Base-by-base conservation (phyloP, 2,797 vertebrate species). In the Masticophis lateralis region DNA sequence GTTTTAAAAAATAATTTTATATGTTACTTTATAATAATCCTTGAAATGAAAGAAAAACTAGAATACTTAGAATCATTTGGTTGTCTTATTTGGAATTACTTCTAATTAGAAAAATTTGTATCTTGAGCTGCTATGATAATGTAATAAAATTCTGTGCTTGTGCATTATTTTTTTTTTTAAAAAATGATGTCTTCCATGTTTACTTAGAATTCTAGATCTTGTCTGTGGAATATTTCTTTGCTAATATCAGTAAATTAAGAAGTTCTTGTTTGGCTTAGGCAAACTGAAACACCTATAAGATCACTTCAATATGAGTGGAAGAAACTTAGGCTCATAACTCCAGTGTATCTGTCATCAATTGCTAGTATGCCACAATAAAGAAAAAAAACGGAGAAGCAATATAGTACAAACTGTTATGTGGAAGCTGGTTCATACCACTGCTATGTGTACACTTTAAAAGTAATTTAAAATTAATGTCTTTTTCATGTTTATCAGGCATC, bases 401-500 rank as follows among this genome's bases (percentile, higher is more conserved):
- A 57, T 83, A 20, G 32, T 79, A n/a, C 27, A 22, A 91, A 83
- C 7, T 43, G 32, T 83, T 79, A 60, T 12, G 53, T n/a, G 20
- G 37, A 13, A 57, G 61, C 13, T 91, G 53, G 4, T 5, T 27
- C 51, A 61, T 25, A 14, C 16, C 10, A 51, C 0, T 2, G 93
- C 69, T 32, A 92, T 87, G 27, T 51, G 32, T 32, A 37, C 9
- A 7, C 27, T 37, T 91, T 32, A 91, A 10, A 5, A 0, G 69
- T 74, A 74, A 37, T 74, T 74, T 74, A 37, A 74, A 74, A 37
- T 0, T 88, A 93, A 63, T 69, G 51, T 0, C 0, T 88, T 4
- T 61, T 93, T 90, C 6, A 27, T 91, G 43, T 93, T 93, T 32
- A 91, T 57, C 97, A 99, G 99, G 98, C 98, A 0, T 98, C 97